Evolutionary conservation across 2,797 vertebrate genomes (phyloP).

Genomic region (Arnoldichthys spilopterus): DNA sequence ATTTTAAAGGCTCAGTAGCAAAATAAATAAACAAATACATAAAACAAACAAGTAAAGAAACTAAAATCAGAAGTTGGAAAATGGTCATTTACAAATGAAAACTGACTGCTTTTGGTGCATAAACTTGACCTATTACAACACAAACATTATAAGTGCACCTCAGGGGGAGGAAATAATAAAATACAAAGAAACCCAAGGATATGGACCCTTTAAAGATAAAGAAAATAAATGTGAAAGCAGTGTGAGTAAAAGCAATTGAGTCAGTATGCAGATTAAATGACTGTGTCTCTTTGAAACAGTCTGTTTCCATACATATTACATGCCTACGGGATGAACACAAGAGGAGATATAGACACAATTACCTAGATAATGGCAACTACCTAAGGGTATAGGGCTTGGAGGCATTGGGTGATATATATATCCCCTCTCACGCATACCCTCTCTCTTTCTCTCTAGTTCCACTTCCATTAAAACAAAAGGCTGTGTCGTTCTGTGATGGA

Average conservation of each 20-base stretch:
- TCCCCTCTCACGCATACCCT: background rate
- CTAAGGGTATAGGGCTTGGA: conserved; percentile 14
- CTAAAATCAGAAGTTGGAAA: background rate
- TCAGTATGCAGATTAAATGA: conserved; percentile 30
- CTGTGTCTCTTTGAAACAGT: conserved; percentile 25
- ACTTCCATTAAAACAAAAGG: conserved; percentile 26
- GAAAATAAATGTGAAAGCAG: background rate
- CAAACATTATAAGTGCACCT: background rate
- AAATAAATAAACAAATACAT: background rate
- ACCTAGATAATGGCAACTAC: conserved; percentile 17
- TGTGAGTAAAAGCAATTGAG: conserved; percentile 5
- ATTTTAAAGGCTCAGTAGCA: background rate
- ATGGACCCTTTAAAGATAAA: background rate
- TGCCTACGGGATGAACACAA: conserved; percentile 7
- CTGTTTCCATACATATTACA: conserved; percentile 17
- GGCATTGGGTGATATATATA: conserved; percentile 12
- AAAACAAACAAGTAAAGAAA: too few species aligned
- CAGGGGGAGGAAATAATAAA: background rate
- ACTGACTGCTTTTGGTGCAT: background rate
- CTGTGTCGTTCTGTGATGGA: background rate
- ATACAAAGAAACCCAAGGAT: too few species aligned
- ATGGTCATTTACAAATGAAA: background rate
- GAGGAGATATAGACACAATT: conserved; percentile 21
- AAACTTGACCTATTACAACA: background rate
- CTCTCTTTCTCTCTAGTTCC: too few species aligned